Evolutionary conservation across 2,113 vertebrate species (phyloP).

Genomic region (Brienomyrus brachyistius): DNA sequence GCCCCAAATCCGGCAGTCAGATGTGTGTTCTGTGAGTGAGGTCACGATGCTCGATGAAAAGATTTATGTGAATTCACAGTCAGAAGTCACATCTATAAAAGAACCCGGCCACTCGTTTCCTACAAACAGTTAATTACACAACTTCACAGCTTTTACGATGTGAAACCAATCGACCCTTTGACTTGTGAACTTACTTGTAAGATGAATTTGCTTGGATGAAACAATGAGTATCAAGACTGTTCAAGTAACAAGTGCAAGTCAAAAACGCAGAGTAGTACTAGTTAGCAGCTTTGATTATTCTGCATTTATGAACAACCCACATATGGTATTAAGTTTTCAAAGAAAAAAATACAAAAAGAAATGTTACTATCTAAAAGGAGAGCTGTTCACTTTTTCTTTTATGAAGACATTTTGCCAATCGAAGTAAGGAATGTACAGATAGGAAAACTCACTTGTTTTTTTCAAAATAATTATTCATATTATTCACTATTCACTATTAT

Average conservation of each 20-base stretch:
- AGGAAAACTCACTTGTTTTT: background rate
- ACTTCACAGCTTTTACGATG: conserved; percentile 22
- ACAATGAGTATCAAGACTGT: background rate
- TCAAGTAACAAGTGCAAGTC: background rate
- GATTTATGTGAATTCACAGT: conserved; percentile 20
- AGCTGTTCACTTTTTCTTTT: conserved; percentile 1
- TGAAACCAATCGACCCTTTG: conserved; percentile 11
- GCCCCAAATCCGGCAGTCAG: background rate
- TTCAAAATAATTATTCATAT: background rate
- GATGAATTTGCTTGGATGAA: conserved; percentile 11
- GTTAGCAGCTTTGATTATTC: background rate
- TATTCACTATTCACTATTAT: background rate
- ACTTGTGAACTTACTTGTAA: conserved; percentile 16
- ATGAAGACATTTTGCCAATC: background rate
- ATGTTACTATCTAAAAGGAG: background rate
- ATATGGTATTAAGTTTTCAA: background rate
- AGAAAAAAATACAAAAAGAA: background rate
- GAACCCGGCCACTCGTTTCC: conserved; percentile 15
- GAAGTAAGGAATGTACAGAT: background rate
- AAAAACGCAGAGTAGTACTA: background rate
- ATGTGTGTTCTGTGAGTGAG: background rate
- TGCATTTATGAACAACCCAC: background rate
- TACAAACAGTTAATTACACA: conserved; percentile 20
- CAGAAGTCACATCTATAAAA: conserved; percentile 20
- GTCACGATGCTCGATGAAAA: conserved; percentile 9